Evolutionary conservation across 2,797 vertebrate genomes (phyloP).

Genomic region (Calcarius lapponicus): DNA sequence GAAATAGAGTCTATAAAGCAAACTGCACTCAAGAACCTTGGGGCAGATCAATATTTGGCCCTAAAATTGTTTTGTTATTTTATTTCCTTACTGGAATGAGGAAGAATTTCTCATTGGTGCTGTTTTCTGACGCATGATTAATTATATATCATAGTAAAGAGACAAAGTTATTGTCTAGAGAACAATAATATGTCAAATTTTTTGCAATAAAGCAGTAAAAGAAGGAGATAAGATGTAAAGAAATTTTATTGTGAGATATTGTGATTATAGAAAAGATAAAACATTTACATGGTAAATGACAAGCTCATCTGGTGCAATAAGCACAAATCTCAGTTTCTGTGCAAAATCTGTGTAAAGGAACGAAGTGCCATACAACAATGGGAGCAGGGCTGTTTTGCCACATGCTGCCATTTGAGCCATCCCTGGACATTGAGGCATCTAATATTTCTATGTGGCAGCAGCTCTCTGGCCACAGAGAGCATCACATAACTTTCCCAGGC

Average conservation of each 20-base stretch:
- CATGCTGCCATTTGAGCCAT: neutral
- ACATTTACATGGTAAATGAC: neutral
- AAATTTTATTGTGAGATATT: neutral
- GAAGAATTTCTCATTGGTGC: constrained; percentile 38
- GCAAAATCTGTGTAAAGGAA: neutral
- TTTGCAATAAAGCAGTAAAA: constrained; percentile 14
- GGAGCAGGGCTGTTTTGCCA: neutral
- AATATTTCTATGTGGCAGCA: neutral
- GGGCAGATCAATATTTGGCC: constrained; percentile 44
- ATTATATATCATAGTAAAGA: constrained; percentile 46
- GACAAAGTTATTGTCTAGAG: neutral
- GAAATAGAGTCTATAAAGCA: constrained; percentile 15
- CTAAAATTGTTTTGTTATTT: constrained; percentile 33
- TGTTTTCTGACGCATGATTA: constrained; percentile 46
- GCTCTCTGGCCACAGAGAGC: neutral
- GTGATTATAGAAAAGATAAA: neutral
- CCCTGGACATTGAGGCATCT: neutral
- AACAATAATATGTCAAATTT: neutral
- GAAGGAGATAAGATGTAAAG: constrained; percentile 14
- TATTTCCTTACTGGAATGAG: constrained; percentile 6
- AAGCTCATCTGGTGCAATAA: neutral
- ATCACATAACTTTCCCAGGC: neutral
- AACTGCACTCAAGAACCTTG: neutral
- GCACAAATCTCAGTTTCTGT: neutral
- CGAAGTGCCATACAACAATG: neutral